phyloP scores from a whole-genome alignment of 2,888 invertebrate genomes.

The Lymantria dispar region DNA sequence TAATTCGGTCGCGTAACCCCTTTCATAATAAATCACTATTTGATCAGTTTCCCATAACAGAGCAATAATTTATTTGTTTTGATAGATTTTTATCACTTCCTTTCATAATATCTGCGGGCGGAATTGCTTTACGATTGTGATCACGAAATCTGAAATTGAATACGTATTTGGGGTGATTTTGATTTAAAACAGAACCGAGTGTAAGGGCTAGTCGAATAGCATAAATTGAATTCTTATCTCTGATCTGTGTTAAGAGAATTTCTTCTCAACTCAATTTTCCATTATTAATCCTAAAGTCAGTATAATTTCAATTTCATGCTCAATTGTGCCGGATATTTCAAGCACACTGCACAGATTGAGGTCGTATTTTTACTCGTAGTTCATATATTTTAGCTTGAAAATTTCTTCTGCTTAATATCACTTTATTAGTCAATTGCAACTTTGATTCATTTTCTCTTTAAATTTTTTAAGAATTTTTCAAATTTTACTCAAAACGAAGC shows the following conservation, averaged over 20 bases:
- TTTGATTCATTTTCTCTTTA: no score
- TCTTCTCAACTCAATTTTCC: slow-evolving; percentile 35
- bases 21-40: slow-evolving; percentile 38
- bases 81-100: slow-evolving; percentile 58
- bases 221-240: slow-evolving; percentile 72
- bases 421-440: no score
- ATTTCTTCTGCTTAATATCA: no score
- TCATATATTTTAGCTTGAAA: no score
- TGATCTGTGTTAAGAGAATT: slow-evolving; percentile 44
- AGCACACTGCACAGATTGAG: neutral
- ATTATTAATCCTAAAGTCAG: slow-evolving; percentile 26
- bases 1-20: slow-evolving; percentile 25
- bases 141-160: slow-evolving; percentile 38
- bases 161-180: slow-evolving; percentile 43
- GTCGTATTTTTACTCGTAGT: no score
- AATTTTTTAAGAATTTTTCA: no score
- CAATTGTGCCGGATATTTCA: slow-evolving; percentile 9
- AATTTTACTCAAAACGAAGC: neutral
- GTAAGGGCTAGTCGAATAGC: slow-evolving; percentile 49
- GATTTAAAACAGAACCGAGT: slow-evolving; percentile 70
- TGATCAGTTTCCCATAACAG: slow-evolving; percentile 45
- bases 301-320: slow-evolving; percentile 20
- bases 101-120: slow-evolving; percentile 49
- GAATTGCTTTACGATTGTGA: slow-evolving; percentile 33
- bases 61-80: slow-evolving; percentile 51